Conservation (phyloP, 2,797 vertebrate species). For the Allobates femoralis region DNA sequence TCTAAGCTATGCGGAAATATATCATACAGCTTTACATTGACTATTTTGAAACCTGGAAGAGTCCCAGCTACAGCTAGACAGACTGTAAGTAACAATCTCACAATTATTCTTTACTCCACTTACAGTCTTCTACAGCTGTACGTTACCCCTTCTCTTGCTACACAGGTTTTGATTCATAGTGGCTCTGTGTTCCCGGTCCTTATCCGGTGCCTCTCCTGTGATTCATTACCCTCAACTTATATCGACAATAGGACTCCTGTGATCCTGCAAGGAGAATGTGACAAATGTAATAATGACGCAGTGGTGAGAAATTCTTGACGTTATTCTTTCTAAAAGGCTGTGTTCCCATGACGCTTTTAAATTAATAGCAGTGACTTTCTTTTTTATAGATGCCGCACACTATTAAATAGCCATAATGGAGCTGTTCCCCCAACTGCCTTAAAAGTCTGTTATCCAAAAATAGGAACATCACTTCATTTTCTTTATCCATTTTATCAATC, state of each 20-base stretch:
- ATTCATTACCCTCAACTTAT: slow-evolving; percentile 60
- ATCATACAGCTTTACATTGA: slow-evolving; percentile 75
- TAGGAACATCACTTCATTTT: too few relatives aligned
- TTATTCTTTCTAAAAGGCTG: background rate
- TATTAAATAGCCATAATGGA: too few relatives aligned
- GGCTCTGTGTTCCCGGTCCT: slow-evolving; percentile 71
- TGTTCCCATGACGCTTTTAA: too few relatives aligned
- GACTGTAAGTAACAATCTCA: slow-evolving; percentile 69
- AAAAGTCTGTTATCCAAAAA: too few relatives aligned
- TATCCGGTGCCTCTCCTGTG: slow-evolving; percentile 77
- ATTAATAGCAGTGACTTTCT: too few relatives aligned
- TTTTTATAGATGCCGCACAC: too few relatives aligned
- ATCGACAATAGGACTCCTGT: slow-evolving; percentile 66
- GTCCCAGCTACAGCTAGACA: slow-evolving; percentile 71
- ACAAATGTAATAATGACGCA: slow-evolving; percentile 68
- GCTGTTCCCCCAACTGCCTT: too few relatives aligned
- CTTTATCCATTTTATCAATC: too few relatives aligned
- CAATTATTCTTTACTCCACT: too few relatives aligned
- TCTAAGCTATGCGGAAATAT: slow-evolving; percentile 65
- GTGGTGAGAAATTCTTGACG: slow-evolving; percentile 43
- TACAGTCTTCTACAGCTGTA: background rate
- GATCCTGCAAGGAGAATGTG: slow-evolving; percentile 75
- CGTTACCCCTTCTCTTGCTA: background rate
- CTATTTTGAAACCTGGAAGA: slow-evolving; percentile 74
- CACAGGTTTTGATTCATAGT: slow-evolving; percentile 74